Conservation (phyloP, 2,888 invertebrate species). For the Yponomeuta plumbellus region DNA sequence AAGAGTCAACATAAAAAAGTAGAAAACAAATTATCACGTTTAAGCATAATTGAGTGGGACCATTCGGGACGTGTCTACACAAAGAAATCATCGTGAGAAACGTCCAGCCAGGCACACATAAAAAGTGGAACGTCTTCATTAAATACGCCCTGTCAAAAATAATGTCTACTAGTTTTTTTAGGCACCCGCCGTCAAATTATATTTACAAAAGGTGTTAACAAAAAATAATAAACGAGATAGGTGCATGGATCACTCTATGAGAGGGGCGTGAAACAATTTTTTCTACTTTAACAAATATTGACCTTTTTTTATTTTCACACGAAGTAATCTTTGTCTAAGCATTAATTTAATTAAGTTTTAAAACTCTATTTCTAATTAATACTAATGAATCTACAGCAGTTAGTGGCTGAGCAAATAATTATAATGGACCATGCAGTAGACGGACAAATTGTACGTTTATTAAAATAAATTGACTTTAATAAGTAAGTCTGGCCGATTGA, state of each 20-base stretch:
- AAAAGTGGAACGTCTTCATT: constrained; percentile 64
- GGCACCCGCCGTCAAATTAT: constrained; percentile 74
- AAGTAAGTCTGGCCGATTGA: not conserved
- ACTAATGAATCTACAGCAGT: constrained; percentile 14
- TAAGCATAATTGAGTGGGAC: constrained; percentile 72
- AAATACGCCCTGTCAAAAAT: constrained; percentile 74
- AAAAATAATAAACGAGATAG: constrained; percentile 48
- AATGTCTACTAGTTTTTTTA: constrained; percentile 70
- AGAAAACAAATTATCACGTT: constrained; percentile 66
- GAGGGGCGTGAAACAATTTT: constrained; percentile 55
- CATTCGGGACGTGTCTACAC: constrained; percentile 66
- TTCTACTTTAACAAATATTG: constrained; percentile 28
- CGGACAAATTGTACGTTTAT: constrained; percentile 8
- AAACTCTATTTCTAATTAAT: constrained; percentile 15
- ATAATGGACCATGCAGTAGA: constrained; percentile 12
- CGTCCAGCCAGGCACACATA: constrained; percentile 33
- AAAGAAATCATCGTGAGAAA: constrained; percentile 65
- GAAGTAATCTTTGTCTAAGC: not conserved
- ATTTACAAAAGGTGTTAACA: constrained; percentile 74
- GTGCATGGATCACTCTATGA: constrained; percentile 41
- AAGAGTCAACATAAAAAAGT: constrained; percentile 16
- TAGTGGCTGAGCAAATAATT: constrained; percentile 13
- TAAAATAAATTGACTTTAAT: constrained; percentile 17
- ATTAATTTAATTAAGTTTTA: not conserved
- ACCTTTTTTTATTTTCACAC: not conserved